Evolutionary conservation across 64 coral and sea anemone species (phyloP), one percentile per base, ranked within the genome.

Genomic region (Acropora yongei): DNA sequence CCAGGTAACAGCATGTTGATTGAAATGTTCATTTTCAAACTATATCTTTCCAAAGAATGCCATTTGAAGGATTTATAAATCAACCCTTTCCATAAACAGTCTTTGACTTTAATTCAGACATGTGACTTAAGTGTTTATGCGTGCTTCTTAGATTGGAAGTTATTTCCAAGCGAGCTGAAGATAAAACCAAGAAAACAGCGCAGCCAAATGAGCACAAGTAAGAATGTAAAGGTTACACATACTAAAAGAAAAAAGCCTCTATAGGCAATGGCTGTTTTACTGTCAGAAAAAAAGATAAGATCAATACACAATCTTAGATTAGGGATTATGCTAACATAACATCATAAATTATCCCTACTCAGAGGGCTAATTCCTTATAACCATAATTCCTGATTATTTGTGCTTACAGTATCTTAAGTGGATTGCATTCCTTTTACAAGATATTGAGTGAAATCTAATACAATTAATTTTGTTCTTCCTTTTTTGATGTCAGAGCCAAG

Each of bases 81-180:
- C 30, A 30, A 30, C 30, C 30, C 30, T 30, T 30, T 30, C 30
- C 30, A 30, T 30, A 30, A 30, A 30, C 30, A 55, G 9, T 55
- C 9, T 55, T 5, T 55, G 51, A 55, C 5, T 17, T 16, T 30
- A 13, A 2, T 41, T 18, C 45, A 68, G 17, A 8, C 1, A 44
- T 6, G 4, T 51, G 48, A 63, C 16, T 63, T 8, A 30, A 42
- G n/a, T 41, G 11, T 3, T 20, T 1, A 8, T 80, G 50, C 41
- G 5, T 80, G 13, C 41, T 83, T 48, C 10, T 73, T 41, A 82
- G 94, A 99, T 48, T 99, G 97, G 97, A 94, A 6, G 11, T 79
- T 91, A 13, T 93, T 98, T 57, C 97, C 97, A 40, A 80, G 78
- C 39, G 97, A 99, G 79, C 51, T 99, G 63, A 99, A 93, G 90